Percentiles rank a stretch among this genome's conserved stretches.
phyloP scores from a whole-genome alignment of 2,888 invertebrate species.

The Machimus atricapillus region DNA sequence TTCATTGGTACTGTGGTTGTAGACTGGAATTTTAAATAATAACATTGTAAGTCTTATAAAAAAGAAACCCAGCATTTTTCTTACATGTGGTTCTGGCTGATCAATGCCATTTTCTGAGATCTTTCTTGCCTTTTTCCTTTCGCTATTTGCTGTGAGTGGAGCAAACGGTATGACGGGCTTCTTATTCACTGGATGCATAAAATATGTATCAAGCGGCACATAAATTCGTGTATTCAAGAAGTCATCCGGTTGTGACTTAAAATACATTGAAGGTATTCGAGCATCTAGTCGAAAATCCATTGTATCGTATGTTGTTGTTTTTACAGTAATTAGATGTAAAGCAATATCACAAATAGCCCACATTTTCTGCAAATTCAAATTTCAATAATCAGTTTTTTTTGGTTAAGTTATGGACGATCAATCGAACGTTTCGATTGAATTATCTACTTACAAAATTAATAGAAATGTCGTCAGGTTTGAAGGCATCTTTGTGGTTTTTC shows the following conservation, averaged over 20 bases:
- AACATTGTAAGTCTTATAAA: no score
- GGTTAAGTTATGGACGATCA: no score
- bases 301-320: slow-evolving; percentile 85
- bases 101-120: slow-evolving; percentile 44
- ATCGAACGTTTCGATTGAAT: no score
- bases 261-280: slow-evolving; percentile 90
- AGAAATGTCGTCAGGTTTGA: slow-evolving; percentile 81
- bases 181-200: slow-evolving; percentile 30
- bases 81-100: slow-evolving; percentile 50
- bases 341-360: slow-evolving; percentile 97
- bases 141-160: neutral
- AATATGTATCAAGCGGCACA: slow-evolving; percentile 73
- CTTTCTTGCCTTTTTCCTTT: slow-evolving; percentile 35
- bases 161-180: slow-evolving; percentile 9
- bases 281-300: slow-evolving; percentile 88
- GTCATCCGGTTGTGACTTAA: slow-evolving; percentile 75
- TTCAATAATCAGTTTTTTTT: slow-evolving; percentile 42
- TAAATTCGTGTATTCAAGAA: slow-evolving; percentile 81
- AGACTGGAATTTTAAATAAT: neutral
- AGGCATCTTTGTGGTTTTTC: slow-evolving; percentile 92
- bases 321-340: slow-evolving; percentile 86
- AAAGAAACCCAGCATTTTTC: neutral
- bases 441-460: slow-evolving; percentile 81
- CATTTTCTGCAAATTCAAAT: slow-evolving; percentile 75
- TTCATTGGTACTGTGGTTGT: slow-evolving; percentile 42